A percentile compares a stretch with the other conserved stretches of the same genome.
These are phyloP conservation scores for Entelurus aequoreus DNA, from an alignment of 2,113 vertebrate genomes.

Conservation along the genomic window DNA sequence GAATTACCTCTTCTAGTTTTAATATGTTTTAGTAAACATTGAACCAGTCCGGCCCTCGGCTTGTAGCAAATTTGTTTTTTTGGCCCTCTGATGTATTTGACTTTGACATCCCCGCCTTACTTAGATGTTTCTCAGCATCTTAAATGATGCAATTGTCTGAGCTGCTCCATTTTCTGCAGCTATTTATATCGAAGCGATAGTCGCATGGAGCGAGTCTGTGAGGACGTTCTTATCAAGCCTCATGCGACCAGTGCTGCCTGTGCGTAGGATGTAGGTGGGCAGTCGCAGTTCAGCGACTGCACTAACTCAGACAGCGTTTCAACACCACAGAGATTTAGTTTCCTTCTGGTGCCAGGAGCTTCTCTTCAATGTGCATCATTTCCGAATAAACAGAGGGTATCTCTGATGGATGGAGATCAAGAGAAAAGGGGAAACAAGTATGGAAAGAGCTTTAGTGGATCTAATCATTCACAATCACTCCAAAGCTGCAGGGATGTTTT, in stretches of 20 bases:
- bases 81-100: too few relatives aligned
- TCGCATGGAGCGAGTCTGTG: conserved; percentile 26
- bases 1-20: too few relatives aligned
- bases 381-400: conserved; percentile 51
- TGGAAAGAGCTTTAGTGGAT: conserved; percentile 30
- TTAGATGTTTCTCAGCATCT: not conserved
- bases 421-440: conserved; percentile 27
- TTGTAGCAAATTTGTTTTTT: too few relatives aligned
- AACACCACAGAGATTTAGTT: conserved; percentile 44
- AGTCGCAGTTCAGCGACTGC: conserved; percentile 43
- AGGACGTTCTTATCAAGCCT: conserved; percentile 32
- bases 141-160: conserved; percentile 17
- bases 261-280: conserved; percentile 33
- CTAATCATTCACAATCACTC: not conserved
- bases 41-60: too few relatives aligned
- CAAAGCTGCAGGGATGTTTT: conserved; percentile 29
- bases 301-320: conserved; percentile 59
- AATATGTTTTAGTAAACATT: too few relatives aligned
- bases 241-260: not conserved
- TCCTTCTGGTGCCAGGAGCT: conserved; percentile 9
- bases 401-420: conserved; percentile 50
- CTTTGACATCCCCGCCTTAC: too few relatives aligned
- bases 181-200: conserved; percentile 21
- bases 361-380: conserved; percentile 47
- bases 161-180: conserved; percentile 21